phyloP scores from a whole-genome alignment of 1,140 invertebrate genomes.

The Heliconius hermathena region DNA sequence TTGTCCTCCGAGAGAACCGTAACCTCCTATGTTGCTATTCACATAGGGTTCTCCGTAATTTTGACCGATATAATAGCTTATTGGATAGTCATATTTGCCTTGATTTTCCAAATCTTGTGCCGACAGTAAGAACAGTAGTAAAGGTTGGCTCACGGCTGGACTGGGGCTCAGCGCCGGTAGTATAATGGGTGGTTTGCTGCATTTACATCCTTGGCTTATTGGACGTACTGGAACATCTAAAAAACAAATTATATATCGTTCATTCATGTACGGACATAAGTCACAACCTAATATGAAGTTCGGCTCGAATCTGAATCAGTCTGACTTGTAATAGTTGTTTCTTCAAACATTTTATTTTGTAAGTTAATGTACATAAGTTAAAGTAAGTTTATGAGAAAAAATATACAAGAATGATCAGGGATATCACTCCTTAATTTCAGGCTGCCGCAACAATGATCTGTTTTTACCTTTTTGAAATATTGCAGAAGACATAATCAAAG shows the following conservation, averaged over 20 bases:
- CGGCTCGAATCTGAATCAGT: not conserved
- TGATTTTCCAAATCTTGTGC: conserved; percentile 8
- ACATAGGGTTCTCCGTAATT: not conserved
- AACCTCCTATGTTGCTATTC: not conserved
- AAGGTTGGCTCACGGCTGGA: not conserved
- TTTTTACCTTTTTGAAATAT: too few species aligned
- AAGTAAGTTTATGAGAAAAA: too few species aligned
- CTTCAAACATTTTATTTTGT: too few species aligned
- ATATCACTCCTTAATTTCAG: too few species aligned
- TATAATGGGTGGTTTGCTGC: not conserved
- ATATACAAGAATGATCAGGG: too few species aligned
- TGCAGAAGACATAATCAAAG: too few species aligned
- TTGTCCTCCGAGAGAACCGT: not conserved
- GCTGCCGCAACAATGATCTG: too few species aligned
- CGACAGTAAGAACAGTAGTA: not conserved
- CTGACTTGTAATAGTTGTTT: not conserved
- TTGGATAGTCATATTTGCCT: not conserved
- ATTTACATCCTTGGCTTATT: not conserved
- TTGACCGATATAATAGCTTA: conserved; percentile 5
- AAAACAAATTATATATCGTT: too few species aligned
- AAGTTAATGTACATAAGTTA: too few species aligned
- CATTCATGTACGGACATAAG: too few species aligned
- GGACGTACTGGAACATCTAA: not conserved
- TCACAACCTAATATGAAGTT: not conserved
- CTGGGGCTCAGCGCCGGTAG: not conserved